Evolutionary conservation across 2,888 invertebrate species (phyloP).

Genomic region (Ochropleura leucogaster): DNA sequence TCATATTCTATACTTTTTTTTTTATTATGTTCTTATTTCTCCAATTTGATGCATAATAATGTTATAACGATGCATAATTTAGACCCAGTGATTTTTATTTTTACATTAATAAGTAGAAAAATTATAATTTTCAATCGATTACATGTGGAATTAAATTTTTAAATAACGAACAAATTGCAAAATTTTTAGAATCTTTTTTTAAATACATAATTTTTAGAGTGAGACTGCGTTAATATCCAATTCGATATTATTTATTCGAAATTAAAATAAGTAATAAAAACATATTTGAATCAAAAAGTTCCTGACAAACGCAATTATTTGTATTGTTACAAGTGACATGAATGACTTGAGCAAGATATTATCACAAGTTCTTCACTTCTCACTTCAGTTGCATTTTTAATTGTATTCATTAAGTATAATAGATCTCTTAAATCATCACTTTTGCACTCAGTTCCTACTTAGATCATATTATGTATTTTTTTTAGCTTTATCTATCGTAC

Average conservation of each 20-base stretch:
- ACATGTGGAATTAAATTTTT: conserved; percentile 4
- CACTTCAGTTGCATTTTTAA: conserved; percentile 84
- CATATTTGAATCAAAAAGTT: conserved; percentile 68
- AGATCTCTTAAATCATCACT: conserved; percentile 87
- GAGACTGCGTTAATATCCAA: conserved; percentile 57
- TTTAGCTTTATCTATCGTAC: conserved; percentile 83
- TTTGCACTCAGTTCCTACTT: conserved; percentile 90
- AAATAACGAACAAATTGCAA: conserved; percentile 24
- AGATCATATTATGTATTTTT: conserved; percentile 83
- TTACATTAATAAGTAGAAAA: conserved; percentile 27
- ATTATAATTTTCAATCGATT: conserved; percentile 2
- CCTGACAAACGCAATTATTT: conserved; percentile 67
- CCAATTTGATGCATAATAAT: conserved; percentile 63
- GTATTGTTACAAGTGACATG: conserved; percentile 60
- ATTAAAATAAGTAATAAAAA: conserved; percentile 55
- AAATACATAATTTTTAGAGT: conserved; percentile 35
- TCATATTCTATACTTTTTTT: conserved; percentile 42
- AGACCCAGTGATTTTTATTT: conserved; percentile 49
- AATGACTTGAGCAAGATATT: conserved; percentile 48
- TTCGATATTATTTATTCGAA: conserved; percentile 59
- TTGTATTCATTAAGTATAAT: conserved; percentile 81
- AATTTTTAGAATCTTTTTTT: conserved; percentile 10
- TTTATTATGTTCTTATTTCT: conserved; percentile 36
- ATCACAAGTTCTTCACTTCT: conserved; percentile 65
- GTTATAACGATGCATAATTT: conserved; percentile 62